These are phyloP conservation scores for Tenualosa thibaudeaui DNA, from an alignment of 2,797 vertebrate genomes.

Conservation along the genomic window DNA sequence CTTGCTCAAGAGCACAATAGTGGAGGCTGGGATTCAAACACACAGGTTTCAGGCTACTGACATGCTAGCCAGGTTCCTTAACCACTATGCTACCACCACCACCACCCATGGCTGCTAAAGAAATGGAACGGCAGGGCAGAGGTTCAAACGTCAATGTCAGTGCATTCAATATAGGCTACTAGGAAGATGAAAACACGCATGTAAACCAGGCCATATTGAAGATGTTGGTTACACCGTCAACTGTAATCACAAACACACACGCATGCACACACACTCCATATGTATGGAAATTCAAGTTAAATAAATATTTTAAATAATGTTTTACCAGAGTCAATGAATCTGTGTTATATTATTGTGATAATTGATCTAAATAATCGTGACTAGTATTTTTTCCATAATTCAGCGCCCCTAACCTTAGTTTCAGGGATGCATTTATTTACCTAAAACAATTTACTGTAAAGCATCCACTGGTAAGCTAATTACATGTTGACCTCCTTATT, in stretches of 20 bases:
- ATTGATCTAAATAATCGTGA: no score
- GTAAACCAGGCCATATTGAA: background rate
- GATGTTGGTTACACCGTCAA: background rate
- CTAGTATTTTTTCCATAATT: no score
- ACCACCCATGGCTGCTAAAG: background rate
- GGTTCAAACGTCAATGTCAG: background rate
- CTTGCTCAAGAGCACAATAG: no score
- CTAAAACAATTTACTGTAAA: background rate
- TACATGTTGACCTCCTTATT: background rate
- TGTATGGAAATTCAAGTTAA: no score
- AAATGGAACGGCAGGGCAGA: background rate
- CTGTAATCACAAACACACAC: background rate
- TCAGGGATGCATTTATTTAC: background rate
- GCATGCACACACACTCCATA: background rate
- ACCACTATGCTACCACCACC: no score
- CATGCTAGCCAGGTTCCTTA: no score
- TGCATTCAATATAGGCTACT: background rate
- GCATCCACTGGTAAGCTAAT: background rate
- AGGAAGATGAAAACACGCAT: background rate
- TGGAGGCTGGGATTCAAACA: no score
- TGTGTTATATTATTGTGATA: no score
- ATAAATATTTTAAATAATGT: no score
- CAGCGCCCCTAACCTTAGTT: no score
- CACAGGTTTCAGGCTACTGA: no score
- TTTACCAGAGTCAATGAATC: no score